Base-by-base conservation (phyloP, 2,113 vertebrate species). In the Pterocles burchelli region DNA sequence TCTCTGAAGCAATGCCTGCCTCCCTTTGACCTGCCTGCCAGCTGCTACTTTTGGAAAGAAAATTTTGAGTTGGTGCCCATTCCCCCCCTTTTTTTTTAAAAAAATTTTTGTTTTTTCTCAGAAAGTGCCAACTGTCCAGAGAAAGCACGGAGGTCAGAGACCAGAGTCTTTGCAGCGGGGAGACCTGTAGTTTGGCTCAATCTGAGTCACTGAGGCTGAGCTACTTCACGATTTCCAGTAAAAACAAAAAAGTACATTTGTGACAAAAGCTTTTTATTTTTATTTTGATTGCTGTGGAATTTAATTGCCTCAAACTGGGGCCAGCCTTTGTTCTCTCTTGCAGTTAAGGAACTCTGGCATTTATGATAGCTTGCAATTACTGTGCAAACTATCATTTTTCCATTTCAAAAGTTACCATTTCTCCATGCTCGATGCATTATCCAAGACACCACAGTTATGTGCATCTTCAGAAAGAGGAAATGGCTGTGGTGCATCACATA, bases 301-400 rank as follows among this genome's bases (percentile, higher is more conserved):
- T 91, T 77, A 83, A 73, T 86, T 91, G 72, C 55, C 49, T 84
- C 52, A 58, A 12, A 46, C 70, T 46, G 58, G 36, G 81, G 62
- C 89, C 66, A 79, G 58, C 20, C 33, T 82, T 82, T 87, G n/a
- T 70, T 94, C 77, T 85, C 20, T 28, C 70, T 76, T 58, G 46
- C 10, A 33, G 46, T 91, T 79, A 62, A 84, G 58, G 95, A 86
- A 59, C n/a, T 29, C 62, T 55, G 63, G 71, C 22, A 19, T 76
- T 89, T 88, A 65, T 21, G 43, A 54, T 80, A 46, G 55, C 68
- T 83, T 85, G 85, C 72, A 88, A 88, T 89, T 87, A 85, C 63
- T 70, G 66, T 22, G 36, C 67, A 95, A 84, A 54, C 86, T 77
- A 67, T 77, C n/a, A 75, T 57, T 93, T 96, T 88, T 78, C 79